Conservation (phyloP, 1,140 invertebrate genomes). For the Neodiprion pinetum region DNA sequence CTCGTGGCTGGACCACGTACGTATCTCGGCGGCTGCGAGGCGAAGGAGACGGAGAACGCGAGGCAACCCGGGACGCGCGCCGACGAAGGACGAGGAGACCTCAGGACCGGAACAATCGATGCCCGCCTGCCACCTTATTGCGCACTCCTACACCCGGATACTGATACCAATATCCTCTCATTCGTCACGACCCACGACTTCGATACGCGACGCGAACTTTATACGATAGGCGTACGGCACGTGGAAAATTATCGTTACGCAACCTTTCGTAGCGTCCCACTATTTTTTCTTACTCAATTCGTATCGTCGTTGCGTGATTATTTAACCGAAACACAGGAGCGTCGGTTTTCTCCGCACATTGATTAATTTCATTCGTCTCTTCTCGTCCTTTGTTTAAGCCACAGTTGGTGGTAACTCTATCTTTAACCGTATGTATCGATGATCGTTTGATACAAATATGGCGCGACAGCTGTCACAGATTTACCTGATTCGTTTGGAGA, state of each 20-base stretch:
- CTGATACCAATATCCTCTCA: not conserved
- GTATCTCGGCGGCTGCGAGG: slow-evolving; percentile 8
- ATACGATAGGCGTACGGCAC: not conserved
- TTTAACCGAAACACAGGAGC: too few relatives aligned
- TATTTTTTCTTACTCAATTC: too few relatives aligned
- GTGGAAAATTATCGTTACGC: not conserved
- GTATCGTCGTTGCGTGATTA: too few relatives aligned
- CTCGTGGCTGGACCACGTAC: not conserved
- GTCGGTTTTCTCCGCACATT: too few relatives aligned
- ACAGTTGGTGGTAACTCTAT: too few relatives aligned
- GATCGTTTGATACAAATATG: too few relatives aligned
- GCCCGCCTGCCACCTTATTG: not conserved
- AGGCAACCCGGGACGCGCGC: not conserved
- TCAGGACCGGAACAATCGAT: not conserved
- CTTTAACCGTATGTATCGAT: too few relatives aligned
- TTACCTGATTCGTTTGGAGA: too few relatives aligned
- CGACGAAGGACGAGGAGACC: not conserved
- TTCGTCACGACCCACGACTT: not conserved
- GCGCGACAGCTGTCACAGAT: too few relatives aligned
- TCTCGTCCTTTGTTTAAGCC: too few relatives aligned
- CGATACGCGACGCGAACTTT: not conserved
- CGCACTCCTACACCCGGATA: not conserved
- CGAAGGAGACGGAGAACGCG: slow-evolving; percentile 14
- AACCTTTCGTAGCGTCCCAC: not conserved
- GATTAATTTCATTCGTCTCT: too few relatives aligned